Evolutionary conservation across 37 sponge, comb jelly and placozoan species (phyloP), one percentile per base, ranked within the genome.

Genomic region (Chondrosia reniformis): DNA sequence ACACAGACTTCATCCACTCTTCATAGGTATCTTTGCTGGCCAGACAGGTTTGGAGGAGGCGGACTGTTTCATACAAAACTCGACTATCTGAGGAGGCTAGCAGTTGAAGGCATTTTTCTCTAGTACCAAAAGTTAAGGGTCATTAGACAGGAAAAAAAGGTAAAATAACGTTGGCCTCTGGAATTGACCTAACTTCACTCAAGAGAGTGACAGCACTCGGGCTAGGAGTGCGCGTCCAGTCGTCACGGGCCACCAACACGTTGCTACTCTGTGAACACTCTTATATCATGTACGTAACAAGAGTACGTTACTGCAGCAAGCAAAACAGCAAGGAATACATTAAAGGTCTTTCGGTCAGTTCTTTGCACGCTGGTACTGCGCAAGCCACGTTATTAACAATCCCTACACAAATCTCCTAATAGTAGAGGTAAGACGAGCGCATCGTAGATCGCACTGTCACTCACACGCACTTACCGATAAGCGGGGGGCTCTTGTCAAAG

Each of bases 381-480:
- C 88, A 88, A 64, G 67, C 84, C 36, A 88, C 32, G 75, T 88
- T 88, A 8, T 80, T 76, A 43, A 82, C 21, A 30, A 88, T 72
- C 24, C 88, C 88, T 57, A 88, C 27, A 63, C 83, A 83, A 33
- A 88, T 88, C 46, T 88, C 87, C 87, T 86, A 38, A 19, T 25
- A 21, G 73, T 32, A 63, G n/a, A 10, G 3, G 24, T 4, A 24
- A 39, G 61, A 15, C 4, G 27, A 58, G 2, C 9, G 59, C 59
- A 17, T 46, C 19, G 33, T 4, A 32, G 19, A 27, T 7, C 21
- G 41, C 25, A 22, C n/a, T n/a, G n/a, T n/a, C n/a, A n/a, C n/a
- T 5, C 30, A 34, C 6, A 40, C 19, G 27, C 25, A 45, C 84
- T 84, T 52, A 84, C 88, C 31, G 76, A 74, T 27, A 87, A 38